These are phyloP conservation scores for Strix aluco DNA, from an alignment of 2,113 vertebrate species.

Conservation along the genomic window DNA sequence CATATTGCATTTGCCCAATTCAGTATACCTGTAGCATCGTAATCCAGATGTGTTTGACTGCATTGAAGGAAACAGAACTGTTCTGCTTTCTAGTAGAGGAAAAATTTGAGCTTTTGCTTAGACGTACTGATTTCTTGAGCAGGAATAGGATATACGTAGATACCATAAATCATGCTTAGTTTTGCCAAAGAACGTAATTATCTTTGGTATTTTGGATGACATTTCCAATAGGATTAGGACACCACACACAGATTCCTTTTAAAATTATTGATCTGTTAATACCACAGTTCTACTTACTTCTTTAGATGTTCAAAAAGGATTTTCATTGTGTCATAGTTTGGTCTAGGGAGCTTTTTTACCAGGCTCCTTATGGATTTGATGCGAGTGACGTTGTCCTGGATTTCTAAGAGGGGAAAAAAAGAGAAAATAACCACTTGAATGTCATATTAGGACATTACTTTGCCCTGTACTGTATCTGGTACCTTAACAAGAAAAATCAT, in stretches of 20 bases:
- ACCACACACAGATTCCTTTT: accelerated
- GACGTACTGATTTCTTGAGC: background rate
- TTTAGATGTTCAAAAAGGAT: slow-evolving; percentile 88
- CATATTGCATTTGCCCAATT: background rate
- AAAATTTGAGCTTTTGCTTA: background rate
- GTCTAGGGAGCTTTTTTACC: slow-evolving; percentile 83
- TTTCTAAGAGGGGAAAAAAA: slow-evolving; percentile 74
- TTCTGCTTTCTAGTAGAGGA: background rate
- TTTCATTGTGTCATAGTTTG: slow-evolving; percentile 93
- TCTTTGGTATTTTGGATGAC: background rate
- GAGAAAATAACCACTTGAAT: background rate
- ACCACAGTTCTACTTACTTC: slow-evolving; percentile 76
- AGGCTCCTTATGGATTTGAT: slow-evolving; percentile 82
- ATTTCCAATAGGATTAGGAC: background rate
- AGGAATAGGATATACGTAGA: background rate
- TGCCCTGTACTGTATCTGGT: background rate
- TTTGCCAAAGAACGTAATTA: background rate
- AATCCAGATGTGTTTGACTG: background rate
- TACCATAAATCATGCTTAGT: background rate
- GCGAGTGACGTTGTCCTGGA: slow-evolving; percentile 76
- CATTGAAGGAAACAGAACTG: background rate
- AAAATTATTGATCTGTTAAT: background rate
- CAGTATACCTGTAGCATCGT: background rate
- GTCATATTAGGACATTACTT: background rate
- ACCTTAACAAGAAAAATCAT: background rate